A percentile compares a stretch with the other conserved stretches of the same genome.
phyloP scores from a whole-genome alignment of 2,113 vertebrate genomes.

The Lipophrys pholis region DNA sequence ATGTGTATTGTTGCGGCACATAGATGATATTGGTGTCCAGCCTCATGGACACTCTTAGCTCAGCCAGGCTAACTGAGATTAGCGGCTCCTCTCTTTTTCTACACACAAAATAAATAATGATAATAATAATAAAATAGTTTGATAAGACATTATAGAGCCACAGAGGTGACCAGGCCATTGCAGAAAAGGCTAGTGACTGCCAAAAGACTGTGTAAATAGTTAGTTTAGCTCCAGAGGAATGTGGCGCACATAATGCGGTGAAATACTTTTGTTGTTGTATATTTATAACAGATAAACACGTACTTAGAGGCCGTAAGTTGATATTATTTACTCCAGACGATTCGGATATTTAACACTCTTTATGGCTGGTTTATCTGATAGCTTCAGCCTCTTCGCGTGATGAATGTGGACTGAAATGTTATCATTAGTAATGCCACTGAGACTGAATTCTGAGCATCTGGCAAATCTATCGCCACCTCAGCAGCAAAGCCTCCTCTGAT shows the following conservation, averaged over 20 bases:
- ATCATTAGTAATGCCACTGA: conserved; percentile 52
- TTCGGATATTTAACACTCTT: conserved; percentile 75
- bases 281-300: conserved; percentile 80
- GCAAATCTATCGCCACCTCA: conserved; percentile 17
- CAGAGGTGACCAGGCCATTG: conserved; percentile 33
- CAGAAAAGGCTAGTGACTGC: conserved; percentile 45
- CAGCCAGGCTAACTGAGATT: conserved; percentile 32
- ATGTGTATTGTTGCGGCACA: conserved; percentile 4
- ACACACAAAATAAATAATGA: background rate
- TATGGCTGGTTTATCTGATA: conserved; percentile 69
- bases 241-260: conserved; percentile 67
- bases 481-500: background rate
- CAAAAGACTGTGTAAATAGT: conserved; percentile 75
- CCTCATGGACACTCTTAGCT: conserved; percentile 29
- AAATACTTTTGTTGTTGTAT: conserved; percentile 75
- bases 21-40: conserved; percentile 16
- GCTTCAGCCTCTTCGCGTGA: conserved; percentile 56
- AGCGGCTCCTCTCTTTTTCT: conserved; percentile 4
- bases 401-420: conserved; percentile 66
- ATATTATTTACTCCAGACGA: conserved; percentile 69
- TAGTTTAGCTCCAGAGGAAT: conserved; percentile 73
- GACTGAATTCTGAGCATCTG: conserved; percentile 43
- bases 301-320: conserved; percentile 72
- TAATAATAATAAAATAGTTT: conserved; percentile 38
- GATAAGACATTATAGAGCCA: conserved; percentile 60